Conservation (phyloP, 2,888 invertebrate genomes). For the Eilema griseolum region DNA sequence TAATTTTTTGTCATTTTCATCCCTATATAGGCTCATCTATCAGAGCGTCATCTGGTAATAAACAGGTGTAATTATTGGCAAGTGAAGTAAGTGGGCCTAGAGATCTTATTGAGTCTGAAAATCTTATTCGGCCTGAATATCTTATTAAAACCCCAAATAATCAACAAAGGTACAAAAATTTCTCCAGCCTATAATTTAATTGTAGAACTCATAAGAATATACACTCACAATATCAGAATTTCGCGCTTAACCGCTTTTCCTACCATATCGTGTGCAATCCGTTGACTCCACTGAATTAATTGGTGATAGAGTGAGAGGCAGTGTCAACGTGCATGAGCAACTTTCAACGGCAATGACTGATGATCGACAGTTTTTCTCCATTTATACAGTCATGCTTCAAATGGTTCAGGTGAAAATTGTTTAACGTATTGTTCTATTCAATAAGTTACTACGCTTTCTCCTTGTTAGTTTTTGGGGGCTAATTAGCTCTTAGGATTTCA, state of each 20-base stretch:
- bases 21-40: no score
- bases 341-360: constrained; percentile 76
- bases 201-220: constrained; percentile 32
- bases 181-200: no score
- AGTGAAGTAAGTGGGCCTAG: no score
- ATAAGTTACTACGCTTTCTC: constrained; percentile 41
- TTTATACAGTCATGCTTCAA: constrained; percentile 75
- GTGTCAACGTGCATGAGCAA: constrained; percentile 63
- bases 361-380: constrained; percentile 77
- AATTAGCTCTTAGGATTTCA: constrained; percentile 5
- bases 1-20: no score
- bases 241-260: constrained; percentile 42
- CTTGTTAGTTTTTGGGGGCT: constrained; percentile 11
- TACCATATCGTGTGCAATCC: constrained; percentile 64
- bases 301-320: constrained; percentile 79
- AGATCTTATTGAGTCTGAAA: no score
- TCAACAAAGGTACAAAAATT: not conserved
- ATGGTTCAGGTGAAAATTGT: constrained; percentile 71
- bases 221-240: not conserved
- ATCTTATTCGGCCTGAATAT: no score
- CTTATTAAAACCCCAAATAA: not conserved
- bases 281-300: constrained; percentile 74
- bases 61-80: no score
- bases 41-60: no score
- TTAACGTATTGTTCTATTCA: constrained; percentile 52